Conservation (phyloP, 2,888 invertebrate species). For the Arge pagana region DNA sequence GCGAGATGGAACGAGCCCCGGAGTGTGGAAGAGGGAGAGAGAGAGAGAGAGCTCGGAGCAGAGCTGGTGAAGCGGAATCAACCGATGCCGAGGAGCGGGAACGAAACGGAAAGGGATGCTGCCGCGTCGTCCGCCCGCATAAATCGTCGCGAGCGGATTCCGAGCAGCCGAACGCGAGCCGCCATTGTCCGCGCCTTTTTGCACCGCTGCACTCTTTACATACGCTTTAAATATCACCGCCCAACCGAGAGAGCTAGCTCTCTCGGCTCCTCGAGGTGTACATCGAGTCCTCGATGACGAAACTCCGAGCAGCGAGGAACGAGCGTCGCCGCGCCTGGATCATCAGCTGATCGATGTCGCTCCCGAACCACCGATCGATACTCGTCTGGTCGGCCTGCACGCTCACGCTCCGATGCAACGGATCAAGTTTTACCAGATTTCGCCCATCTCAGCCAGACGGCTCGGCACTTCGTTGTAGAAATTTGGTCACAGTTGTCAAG, state of each 20-base stretch:
- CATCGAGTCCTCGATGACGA: too few species aligned
- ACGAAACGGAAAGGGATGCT: conserved; percentile 29
- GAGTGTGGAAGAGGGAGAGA: conserved; percentile 1
- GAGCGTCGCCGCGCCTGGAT: too few species aligned
- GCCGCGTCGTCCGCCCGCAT: conserved; percentile 46
- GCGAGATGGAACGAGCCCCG: conserved; percentile 1
- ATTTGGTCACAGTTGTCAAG: too few species aligned
- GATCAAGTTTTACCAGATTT: too few species aligned
- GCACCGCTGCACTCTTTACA: conserved; percentile 50
- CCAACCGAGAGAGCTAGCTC: conserved; percentile 34
- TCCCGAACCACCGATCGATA: too few species aligned
- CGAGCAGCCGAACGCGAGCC: conserved; percentile 51
- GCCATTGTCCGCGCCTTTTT: conserved; percentile 53
- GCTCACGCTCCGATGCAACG: too few species aligned
- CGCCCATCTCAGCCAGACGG: too few species aligned
- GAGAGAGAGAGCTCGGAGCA: conserved; percentile 21
- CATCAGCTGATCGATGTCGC: too few species aligned
- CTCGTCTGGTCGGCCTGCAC: too few species aligned
- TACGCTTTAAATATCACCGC: conserved; percentile 53
- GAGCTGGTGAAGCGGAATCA: too few species aligned
- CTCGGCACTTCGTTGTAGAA: too few species aligned
- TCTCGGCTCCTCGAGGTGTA: conserved; percentile 25
- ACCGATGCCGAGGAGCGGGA: neutral
- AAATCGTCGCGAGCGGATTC: conserved; percentile 55
- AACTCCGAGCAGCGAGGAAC: too few species aligned